Evolutionary conservation across 2,113 vertebrate species (phyloP).

Genomic region (Octodon degus): DNA sequence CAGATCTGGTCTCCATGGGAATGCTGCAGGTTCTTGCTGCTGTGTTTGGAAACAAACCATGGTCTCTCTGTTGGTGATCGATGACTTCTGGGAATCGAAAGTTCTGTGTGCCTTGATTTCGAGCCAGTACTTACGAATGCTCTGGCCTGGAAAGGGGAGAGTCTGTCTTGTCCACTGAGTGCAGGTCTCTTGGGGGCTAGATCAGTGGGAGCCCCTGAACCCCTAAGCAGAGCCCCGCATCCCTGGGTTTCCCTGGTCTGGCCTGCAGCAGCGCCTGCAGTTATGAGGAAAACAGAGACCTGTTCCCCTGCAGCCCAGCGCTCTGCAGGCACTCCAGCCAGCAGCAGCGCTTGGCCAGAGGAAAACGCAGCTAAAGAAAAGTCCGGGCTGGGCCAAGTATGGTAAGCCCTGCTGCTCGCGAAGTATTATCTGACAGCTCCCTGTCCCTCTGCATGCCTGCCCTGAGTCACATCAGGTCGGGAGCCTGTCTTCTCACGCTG

Average conservation of each 20-base stretch:
- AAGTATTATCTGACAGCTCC: slow-evolving; percentile 76
- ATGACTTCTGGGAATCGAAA: slow-evolving; percentile 77
- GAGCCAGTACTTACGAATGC: slow-evolving; percentile 77
- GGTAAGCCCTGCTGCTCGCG: slow-evolving; percentile 62
- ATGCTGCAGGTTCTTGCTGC: slow-evolving; percentile 21
- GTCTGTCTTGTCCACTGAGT: slow-evolving; percentile 77
- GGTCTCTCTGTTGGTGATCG: slow-evolving; percentile 61
- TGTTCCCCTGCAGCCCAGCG: slow-evolving; percentile 78
- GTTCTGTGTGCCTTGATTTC: slow-evolving; percentile 68
- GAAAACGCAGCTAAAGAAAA: slow-evolving; percentile 85
- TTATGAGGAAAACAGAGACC: slow-evolving; percentile 87
- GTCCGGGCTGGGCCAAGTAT: slow-evolving; percentile 82
- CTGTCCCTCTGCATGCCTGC: slow-evolving; percentile 34
- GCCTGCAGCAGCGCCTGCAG: slow-evolving; percentile 78
- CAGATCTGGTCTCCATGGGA: slow-evolving; percentile 47
- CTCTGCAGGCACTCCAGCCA: slow-evolving; percentile 79
- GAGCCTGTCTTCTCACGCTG: slow-evolving; percentile 58
- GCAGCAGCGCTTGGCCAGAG: slow-evolving; percentile 81
- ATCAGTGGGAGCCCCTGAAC: slow-evolving; percentile 81
- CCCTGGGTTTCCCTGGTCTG: slow-evolving; percentile 77
- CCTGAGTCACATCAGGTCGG: slow-evolving; percentile 22
- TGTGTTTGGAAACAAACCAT: slow-evolving; percentile 26
- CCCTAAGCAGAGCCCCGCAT: slow-evolving; percentile 83
- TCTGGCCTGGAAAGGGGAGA: slow-evolving; percentile 70
- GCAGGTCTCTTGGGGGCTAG: slow-evolving; percentile 80